A percentile compares a stretch with the other conserved stretches of the same genome.
Conservation (phyloP, 1,140 invertebrate genomes). For the Copidosoma floridanum region DNA sequence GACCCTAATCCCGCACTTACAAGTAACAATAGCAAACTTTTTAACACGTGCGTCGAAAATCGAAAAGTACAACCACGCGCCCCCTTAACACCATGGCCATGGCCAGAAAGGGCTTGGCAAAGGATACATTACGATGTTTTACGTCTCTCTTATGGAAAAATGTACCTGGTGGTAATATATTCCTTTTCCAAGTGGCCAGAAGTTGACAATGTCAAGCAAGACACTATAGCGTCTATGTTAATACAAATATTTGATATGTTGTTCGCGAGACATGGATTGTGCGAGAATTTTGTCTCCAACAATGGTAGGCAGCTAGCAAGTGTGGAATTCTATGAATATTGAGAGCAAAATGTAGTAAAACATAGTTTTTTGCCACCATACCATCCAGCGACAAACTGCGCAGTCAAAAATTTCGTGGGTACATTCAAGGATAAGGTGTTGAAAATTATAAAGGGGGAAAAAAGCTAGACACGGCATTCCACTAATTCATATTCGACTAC, state of each 20-base stretch:
- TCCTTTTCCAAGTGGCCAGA: constrained; percentile 20
- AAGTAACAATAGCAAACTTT: neutral
- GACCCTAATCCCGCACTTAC: constrained; percentile 18
- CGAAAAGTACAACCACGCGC: constrained; percentile 32
- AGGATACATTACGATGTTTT: constrained; percentile 22
- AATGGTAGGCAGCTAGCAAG: constrained; percentile 30
- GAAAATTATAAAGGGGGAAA: constrained; percentile 30
- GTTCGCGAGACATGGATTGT: constrained; percentile 26
- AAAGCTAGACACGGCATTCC: constrained; percentile 6
- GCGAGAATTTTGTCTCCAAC: constrained; percentile 15
- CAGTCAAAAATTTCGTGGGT: constrained; percentile 40
- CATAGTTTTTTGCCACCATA: constrained; percentile 39
- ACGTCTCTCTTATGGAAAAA: constrained; percentile 2
- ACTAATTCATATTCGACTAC: constrained; percentile 18
- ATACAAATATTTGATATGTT: constrained; percentile 23
- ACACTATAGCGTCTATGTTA: constrained; percentile 9
- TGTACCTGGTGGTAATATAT: neutral
- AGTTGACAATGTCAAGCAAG: neutral
- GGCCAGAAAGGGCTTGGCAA: no score
- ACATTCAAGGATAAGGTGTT: constrained; percentile 39
- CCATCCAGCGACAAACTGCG: constrained; percentile 45
- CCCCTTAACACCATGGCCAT: constrained; percentile 23
- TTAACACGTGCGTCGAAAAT: constrained; percentile 35
- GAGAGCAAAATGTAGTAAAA: constrained; percentile 32
- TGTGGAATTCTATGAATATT: constrained; percentile 34